phyloP scores from a whole-genome alignment of 2,888 invertebrate species.

The Bombyx huttoni region DNA sequence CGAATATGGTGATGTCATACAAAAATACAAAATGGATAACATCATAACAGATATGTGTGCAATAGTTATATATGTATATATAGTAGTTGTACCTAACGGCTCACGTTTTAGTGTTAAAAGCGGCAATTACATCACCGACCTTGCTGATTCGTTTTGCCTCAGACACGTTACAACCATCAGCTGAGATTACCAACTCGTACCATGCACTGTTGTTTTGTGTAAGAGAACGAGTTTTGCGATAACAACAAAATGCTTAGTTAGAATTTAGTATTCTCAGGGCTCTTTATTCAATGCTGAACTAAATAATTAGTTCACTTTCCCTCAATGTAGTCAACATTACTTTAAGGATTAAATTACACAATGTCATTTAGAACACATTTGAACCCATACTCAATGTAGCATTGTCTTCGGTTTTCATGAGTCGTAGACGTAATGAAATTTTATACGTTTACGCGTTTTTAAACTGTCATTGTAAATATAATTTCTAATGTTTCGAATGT shows the following conservation, averaged over 20 bases:
- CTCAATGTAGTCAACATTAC: too few relatives aligned
- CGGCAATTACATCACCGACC: slow-evolving; percentile 68
- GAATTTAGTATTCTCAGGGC: not conserved
- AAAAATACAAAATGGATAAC: slow-evolving; percentile 32
- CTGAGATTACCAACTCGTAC: slow-evolving; percentile 33
- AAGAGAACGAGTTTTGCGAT: not conserved
- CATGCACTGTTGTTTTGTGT: slow-evolving; percentile 6
- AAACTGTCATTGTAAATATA: too few relatives aligned
- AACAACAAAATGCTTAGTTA: slow-evolving; percentile 3
- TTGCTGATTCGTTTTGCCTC: slow-evolving; percentile 39
- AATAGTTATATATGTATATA: slow-evolving; percentile 6
- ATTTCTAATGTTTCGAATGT: too few relatives aligned
- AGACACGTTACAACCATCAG: slow-evolving; percentile 44
- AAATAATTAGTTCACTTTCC: too few relatives aligned
- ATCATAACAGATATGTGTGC: slow-evolving; percentile 4
- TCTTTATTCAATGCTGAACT: too few relatives aligned
- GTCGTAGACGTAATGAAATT: too few relatives aligned
- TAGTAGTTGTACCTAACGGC: slow-evolving; percentile 25
- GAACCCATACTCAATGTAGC: too few relatives aligned
- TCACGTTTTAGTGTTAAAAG: slow-evolving; percentile 53
- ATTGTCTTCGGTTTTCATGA: too few relatives aligned
- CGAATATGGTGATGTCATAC: slow-evolving; percentile 45
- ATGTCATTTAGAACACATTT: too few relatives aligned
- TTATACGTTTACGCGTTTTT: too few relatives aligned
- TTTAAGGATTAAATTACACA: too few relatives aligned